phyloP scores from a whole-genome alignment of 64 coral and sea anemone genomes.

The Porites australiensis region DNA sequence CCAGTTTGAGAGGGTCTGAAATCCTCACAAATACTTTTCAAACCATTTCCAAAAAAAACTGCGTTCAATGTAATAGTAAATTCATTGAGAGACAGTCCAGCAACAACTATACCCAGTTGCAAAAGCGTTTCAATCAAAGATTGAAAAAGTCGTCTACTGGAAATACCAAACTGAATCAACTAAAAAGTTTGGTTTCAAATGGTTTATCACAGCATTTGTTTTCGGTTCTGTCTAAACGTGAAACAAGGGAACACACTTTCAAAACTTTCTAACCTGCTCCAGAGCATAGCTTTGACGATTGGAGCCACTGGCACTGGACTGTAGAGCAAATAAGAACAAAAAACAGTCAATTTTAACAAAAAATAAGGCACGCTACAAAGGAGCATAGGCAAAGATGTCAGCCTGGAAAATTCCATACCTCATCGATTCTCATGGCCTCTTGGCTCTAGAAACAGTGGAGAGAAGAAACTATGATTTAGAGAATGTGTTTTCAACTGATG shows the following conservation, averaged over 20 bases:
- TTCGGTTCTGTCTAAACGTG: neutral
- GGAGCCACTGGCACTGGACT: conserved; percentile 92
- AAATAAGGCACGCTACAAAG: neutral
- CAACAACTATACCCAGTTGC: no score
- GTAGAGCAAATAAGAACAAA: neutral
- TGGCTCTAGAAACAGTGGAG: conserved; percentile 64
- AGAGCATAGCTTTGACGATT: conserved; percentile 83
- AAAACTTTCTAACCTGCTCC: conserved; percentile 70
- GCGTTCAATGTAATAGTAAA: no score
- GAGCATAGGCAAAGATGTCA: neutral
- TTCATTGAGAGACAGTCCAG: no score
- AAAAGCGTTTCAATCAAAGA: no score
- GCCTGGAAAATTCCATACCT: conserved; percentile 45
- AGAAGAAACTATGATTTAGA: neutral
- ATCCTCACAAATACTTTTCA: no score
- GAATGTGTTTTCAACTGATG: no score
- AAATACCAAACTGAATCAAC: no score
- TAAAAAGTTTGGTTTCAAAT: no score
- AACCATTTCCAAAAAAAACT: no score
- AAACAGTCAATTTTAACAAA: neutral
- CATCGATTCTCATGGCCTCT: conserved; percentile 80
- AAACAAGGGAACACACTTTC: neutral
- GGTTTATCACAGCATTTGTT: no score
- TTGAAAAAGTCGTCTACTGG: no score
- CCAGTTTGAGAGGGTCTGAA: no score